Evolutionary conservation across 2,113 vertebrate genomes (phyloP), one percentile per base, ranked within the genome.

Genomic region (Corvus hawaiiensis): DNA sequence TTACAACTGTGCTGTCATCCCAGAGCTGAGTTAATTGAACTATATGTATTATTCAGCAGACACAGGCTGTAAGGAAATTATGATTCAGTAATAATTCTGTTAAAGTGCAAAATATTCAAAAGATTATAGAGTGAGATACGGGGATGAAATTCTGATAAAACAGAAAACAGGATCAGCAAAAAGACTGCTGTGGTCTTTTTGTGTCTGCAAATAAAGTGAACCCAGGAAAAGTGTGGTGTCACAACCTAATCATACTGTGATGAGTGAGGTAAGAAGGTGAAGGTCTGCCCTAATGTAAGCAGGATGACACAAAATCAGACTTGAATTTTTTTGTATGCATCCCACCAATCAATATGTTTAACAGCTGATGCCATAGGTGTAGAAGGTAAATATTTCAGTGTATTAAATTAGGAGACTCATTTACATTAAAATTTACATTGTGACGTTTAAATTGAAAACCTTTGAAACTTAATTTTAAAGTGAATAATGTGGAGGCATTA

Each of bases 21-120:
- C 32, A 62, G 63, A 86, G 43, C 73, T 88, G 56, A 88, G 51
- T 91, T 92, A 94, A 90, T 96, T 93, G 89, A 89, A 52, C 44
- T 37, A 1, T 44, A 81, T 90, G 52, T 78, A 72, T 90, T 94
- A 88, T 92, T 96, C 72, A 95, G 48, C 35, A 94, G 93, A 67
- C 28, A 82, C n/a, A 90, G 87, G 13, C 33, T 74, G 64, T 78
- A 89, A 90, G 62, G 84, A 94, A 96, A 83, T 89, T 84, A 88
- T 46, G 74, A 93, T 58, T 75, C 46, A 69, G 48, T 87, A 96
- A 86, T 88, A 85, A 86, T 91, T 87, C 55, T 84, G 32, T 84
- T 94, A 55, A 64, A 93, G 18, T 44, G 77, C 24, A 73, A 83
- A 94, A 56, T 69, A 86, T 71, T 91, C 22, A 64, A 62, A 88